Evolutionary conservation across 1,140 invertebrate species (phyloP), one percentile per base, ranked within the genome.

Genomic region (Temnothorax curvispinosus): DNA sequence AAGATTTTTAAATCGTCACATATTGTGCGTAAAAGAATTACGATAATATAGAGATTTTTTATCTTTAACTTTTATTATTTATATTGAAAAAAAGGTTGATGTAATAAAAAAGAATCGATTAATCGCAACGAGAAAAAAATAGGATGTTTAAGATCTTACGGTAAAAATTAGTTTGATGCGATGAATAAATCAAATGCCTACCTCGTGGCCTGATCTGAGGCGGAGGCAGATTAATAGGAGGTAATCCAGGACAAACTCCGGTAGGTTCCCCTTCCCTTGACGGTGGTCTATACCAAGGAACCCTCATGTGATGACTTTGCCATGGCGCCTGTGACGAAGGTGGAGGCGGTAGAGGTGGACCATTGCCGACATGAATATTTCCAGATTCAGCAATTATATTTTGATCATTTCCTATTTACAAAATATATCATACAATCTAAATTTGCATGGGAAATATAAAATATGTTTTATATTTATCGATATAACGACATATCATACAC

Each of bases 131-230:
- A 27, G 27, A 27, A 27, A 27, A 27, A 27, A 27, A 32, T 27
- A 69, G 27, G 41, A 6, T 64, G 18, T 56, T 82, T 44, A 47
- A 78, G 6, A 47, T 18, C 21, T 50, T 41, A 44, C 32, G 3
- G 13, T 76, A 27, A 27, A 60, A 76, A 32, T 27, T 76, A 76
- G 7, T 65, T 50, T 11, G 15, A 65, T n/a, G 18, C 69, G 64
- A 84, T 76, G 13, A 78, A 67, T 18, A 2, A 80, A 80, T 60
- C 67, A 89, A 67, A 41, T 15, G 74, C 81, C 86, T 92, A 94
- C 95, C 94, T 92, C 94, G 90, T 62, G 94, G 90, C 87, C 95
- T 93, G 72, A 95, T 92, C 77, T 95, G 94, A 21, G 95, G 95
- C n/a, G 94, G 94, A 78, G 94, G 94, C 88, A 95, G 93, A 47